phyloP scores from a whole-genome alignment of 2,888 invertebrate genomes.

The Ennomos erosarius region DNA sequence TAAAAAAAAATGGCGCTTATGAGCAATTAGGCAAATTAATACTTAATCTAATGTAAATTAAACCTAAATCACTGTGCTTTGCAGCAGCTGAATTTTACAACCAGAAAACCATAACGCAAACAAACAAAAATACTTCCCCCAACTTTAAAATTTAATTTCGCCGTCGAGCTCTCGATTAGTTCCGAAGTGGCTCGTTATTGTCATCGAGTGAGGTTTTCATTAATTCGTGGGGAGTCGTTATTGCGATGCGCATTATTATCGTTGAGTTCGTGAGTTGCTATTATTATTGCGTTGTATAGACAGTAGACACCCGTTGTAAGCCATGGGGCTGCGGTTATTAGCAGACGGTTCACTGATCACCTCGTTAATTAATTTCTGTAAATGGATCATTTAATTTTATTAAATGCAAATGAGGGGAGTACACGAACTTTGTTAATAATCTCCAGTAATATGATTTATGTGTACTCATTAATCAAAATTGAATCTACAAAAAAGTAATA shows the following conservation, averaged over 20 bases:
- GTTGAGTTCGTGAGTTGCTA: slow-evolving; percentile 47
- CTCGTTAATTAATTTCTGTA: slow-evolving; percentile 83
- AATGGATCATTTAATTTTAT: slow-evolving; percentile 85
- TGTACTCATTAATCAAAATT: slow-evolving; percentile 44
- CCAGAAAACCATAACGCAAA: slow-evolving; percentile 42
- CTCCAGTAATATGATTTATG: slow-evolving; percentile 59
- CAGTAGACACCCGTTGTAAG: slow-evolving; percentile 28
- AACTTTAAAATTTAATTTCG: slow-evolving; percentile 67
- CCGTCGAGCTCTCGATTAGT: slow-evolving; percentile 74
- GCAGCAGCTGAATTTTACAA: slow-evolving; percentile 29
- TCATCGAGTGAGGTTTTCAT: slow-evolving; percentile 81
- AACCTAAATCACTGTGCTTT: no score
- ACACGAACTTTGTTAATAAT: slow-evolving; percentile 59
- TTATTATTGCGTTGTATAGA: slow-evolving; percentile 55
- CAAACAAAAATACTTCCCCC: slow-evolving; percentile 53
- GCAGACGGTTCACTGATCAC: slow-evolving; percentile 78
- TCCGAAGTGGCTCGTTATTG: slow-evolving; percentile 78
- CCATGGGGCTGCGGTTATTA: slow-evolving; percentile 58
- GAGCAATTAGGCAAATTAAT: no score
- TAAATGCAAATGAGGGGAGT: slow-evolving; percentile 83
- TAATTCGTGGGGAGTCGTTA: slow-evolving; percentile 78
- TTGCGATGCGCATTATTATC: slow-evolving; percentile 73
- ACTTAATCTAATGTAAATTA: no score
- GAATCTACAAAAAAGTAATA: slow-evolving; percentile 26
- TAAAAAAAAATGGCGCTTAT: no score